Base-by-base conservation (phyloP, 2,888 invertebrate genomes). In the Heliconius cydno region DNA sequence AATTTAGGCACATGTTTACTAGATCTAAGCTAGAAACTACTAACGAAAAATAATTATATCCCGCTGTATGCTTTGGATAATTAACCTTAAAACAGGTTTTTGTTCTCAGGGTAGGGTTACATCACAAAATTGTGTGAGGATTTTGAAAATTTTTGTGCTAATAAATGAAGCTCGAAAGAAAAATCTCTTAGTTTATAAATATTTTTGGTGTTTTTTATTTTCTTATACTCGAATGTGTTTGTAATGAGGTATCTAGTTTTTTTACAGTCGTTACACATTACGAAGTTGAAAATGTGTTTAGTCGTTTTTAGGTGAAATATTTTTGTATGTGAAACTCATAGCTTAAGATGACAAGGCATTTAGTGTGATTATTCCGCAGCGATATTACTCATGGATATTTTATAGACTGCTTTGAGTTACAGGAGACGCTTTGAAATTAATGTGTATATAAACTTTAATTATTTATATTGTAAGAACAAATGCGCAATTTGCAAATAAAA, bases 391-490 rank as follows among this genome's bases (percentile, higher is more conserved):
- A 82, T 83, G 82, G 87, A 87, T 88, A 88, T 85, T 85, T 87
- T 86, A 90, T 91, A 92, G 92, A 92, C 92, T 92, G 94, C 94
- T 94, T 93, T 92, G 89, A 90, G 91, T 93, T 93, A 91, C 88
- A 89, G 90, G 80, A 78, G 86, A 91, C 89, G 92, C 93, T 94
- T 93, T 88, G 86, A 88, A 88, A 90, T 89, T 89, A 88, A 90
- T 92, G 86, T 92, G 90, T 93, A 94, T 92, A 94, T 93, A 92
- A 86, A 92, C 85, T 87, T 87, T 87, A 86, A 85, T 87, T 87
- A 88, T 87, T 86, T 86, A 93, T 91, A 91, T 92, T 90, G 90
- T 92, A 92, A 92, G 90, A 90, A 91, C 89, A 91, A 90, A 90
- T 89, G 90, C 90, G 92, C 91, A 92, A 91, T 90, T 90, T 89